Conservation (phyloP, 2,888 invertebrate species). For the Hipparchia semele region DNA sequence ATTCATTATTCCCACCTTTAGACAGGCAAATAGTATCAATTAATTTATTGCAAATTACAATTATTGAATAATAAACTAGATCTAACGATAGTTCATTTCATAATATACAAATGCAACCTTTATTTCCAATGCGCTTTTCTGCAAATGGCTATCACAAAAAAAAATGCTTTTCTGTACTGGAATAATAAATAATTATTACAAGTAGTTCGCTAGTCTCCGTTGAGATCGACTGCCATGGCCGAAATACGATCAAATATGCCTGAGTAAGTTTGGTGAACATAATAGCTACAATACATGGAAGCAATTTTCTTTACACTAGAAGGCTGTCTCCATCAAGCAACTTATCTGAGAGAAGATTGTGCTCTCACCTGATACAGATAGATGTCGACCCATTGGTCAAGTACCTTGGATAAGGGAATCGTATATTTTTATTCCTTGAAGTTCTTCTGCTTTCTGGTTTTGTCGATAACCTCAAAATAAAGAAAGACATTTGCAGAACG, state of each 20-base stretch:
- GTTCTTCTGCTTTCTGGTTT: background rate
- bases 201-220: background rate
- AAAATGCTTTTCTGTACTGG: background rate
- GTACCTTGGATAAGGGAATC: background rate
- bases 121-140: background rate
- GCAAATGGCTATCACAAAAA: background rate
- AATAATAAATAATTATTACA: background rate
- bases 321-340: no score
- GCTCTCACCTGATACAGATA: background rate
- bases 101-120: background rate
- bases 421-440: background rate
- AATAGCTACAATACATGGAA: no score
- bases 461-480: background rate
- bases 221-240: no score
- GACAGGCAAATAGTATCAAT: conserved; percentile 21
- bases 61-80: background rate
- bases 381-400: background rate
- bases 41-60: background rate
- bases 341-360: background rate
- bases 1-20: conserved; percentile 14
- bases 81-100: background rate
- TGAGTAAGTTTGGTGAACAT: no score
- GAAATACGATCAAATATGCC: no score
- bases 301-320: no score
- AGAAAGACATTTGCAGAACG: conserved; percentile 17